phyloP scores from a whole-genome alignment of 2,113 vertebrate genomes.

The Apistogramma diplotaenia region DNA sequence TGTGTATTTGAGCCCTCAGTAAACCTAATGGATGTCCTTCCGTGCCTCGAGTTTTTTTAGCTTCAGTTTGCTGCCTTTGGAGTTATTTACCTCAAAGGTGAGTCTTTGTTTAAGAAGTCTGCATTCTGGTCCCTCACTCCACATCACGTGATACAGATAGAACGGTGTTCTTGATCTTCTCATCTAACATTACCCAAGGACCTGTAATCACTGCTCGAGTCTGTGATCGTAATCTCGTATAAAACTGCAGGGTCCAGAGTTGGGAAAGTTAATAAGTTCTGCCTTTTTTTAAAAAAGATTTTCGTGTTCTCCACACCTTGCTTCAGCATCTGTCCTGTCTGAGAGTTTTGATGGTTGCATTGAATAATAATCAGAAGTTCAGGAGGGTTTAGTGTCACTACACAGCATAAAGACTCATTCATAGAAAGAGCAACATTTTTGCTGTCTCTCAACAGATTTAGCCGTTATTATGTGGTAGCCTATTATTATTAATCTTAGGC shows the following conservation, averaged over 20 bases:
- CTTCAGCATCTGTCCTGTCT: not conserved
- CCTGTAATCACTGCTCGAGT: not conserved
- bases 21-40: too few relatives aligned
- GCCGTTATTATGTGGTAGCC: not conserved
- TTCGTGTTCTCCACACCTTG: not conserved
- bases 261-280: not conserved
- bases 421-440: not conserved
- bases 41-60: too few relatives aligned
- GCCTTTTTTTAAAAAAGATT: not conserved
- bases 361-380: not conserved
- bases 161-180: not conserved
- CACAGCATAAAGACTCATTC: not conserved
- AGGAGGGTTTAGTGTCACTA: not conserved
- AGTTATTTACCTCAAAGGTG: too few relatives aligned
- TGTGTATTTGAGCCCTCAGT: too few relatives aligned
- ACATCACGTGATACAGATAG: not conserved
- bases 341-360: not conserved
- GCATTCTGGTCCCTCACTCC: too few relatives aligned
- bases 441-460: not conserved
- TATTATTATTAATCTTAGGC: not conserved
- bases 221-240: not conserved
- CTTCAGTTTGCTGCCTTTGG: too few relatives aligned
- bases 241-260: not conserved
- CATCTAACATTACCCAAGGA: not conserved
- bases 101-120: too few relatives aligned